Percentiles rank a stretch among this genome's conserved stretches.
phyloP scores from a whole-genome alignment of 1,140 invertebrate species.

The Sycophila sp. region DNA sequence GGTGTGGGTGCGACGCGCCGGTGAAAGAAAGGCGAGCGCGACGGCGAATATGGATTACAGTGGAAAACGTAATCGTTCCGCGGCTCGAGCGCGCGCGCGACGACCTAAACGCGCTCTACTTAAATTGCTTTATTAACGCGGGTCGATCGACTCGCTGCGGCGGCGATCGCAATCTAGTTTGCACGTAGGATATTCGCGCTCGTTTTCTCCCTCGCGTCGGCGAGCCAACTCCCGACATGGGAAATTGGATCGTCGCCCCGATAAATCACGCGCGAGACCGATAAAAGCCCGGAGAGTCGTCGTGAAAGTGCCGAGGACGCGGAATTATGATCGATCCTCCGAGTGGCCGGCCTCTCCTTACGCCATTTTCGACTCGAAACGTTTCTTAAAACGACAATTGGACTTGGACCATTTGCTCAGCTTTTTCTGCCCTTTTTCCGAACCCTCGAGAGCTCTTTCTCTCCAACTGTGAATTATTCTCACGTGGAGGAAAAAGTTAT shows the following conservation, averaged over 20 bases:
- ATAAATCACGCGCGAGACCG: background rate
- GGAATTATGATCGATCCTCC: background rate
- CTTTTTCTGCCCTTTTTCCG: no score
- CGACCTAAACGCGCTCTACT: background rate
- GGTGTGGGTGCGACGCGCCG: no score
- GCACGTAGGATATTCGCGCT: background rate
- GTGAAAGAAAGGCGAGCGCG: no score
- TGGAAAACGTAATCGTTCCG: background rate
- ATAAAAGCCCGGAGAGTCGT: background rate
- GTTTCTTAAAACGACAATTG: no score
- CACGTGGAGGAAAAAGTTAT: no score
- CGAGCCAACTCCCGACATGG: background rate
- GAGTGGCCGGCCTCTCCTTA: no score
- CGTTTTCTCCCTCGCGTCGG: background rate
- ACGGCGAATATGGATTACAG: background rate
- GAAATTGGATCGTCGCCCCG: background rate
- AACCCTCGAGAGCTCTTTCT: no score
- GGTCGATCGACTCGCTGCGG: background rate
- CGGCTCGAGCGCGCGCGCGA: no score
- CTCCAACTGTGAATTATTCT: no score
- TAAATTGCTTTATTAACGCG: conserved; percentile 5
- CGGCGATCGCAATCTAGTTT: background rate
- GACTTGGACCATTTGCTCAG: no score
- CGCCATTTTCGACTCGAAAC: no score
- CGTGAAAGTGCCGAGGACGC: background rate